These are phyloP conservation scores for Ecliptopera silaceata DNA, from an alignment of 2,888 invertebrate species.

Conservation along the genomic window DNA sequence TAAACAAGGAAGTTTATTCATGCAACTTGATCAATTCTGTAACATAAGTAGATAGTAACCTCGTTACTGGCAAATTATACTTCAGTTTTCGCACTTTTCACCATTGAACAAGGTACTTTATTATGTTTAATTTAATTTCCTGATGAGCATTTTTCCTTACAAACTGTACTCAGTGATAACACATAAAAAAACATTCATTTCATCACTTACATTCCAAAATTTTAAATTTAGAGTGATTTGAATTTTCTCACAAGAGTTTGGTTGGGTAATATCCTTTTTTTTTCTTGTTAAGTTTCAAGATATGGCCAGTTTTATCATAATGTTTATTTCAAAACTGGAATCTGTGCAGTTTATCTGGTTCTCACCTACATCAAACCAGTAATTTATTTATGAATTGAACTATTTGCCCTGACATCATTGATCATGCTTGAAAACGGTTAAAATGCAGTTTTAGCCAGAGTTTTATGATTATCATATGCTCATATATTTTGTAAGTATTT, in stretches of 20 bases:
- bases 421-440: conserved; percentile 31
- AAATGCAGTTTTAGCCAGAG: conserved; percentile 40
- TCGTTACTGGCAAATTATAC: background rate
- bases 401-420: conserved; percentile 39
- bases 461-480: background rate
- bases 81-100: background rate
- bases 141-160: no score
- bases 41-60: background rate
- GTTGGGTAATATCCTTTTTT: background rate
- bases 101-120: conserved; percentile 7
- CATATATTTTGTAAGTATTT: conserved; percentile 2
- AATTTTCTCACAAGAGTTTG: background rate
- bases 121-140: background rate
- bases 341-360: background rate
- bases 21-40: conserved; percentile 12
- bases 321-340: background rate
- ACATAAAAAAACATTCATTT: no score
- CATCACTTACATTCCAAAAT: no score
- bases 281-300: background rate
- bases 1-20: conserved; percentile 24
- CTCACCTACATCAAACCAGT: conserved; percentile 21
- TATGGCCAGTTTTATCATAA: background rate
- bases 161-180: no score
- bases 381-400: conserved; percentile 46
- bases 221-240: background rate